Evolutionary conservation across 2,113 vertebrate species (phyloP).

Genomic region (Daubentonia madagascariensis): DNA sequence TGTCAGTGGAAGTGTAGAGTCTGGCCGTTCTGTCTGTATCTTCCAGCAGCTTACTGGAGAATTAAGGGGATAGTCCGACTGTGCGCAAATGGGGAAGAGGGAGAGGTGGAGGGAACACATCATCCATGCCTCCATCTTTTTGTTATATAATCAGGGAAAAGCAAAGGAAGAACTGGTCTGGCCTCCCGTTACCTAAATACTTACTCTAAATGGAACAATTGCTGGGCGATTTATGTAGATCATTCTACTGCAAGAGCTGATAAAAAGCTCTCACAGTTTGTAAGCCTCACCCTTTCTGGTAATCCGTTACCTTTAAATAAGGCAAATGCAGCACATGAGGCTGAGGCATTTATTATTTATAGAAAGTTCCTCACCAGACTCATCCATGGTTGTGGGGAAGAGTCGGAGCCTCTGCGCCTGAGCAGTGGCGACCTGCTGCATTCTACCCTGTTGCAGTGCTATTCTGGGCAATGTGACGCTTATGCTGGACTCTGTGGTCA

Average conservation of each 20-base stretch:
- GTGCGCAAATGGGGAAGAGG: fast-evolving
- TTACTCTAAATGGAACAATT: neutral
- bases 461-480: neutral
- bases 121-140: neutral
- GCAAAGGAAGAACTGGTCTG: neutral
- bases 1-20: constrained; percentile 32
- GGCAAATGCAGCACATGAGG: neutral
- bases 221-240: neutral
- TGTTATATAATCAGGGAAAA: neutral
- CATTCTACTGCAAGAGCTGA: neutral
- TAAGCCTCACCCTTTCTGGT: neutral
- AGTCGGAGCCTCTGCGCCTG: neutral
- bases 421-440: fast-evolving
- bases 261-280: neutral
- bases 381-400: neutral
- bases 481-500: no score
- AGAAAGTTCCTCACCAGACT: neutral
- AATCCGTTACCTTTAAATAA: neutral
- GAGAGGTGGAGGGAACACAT: neutral
- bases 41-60: neutral
- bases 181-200: neutral
- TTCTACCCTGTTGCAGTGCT: fast-evolving
- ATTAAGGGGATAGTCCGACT: neutral
- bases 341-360: neutral
- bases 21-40: neutral